Conservation (phyloP, 2,113 vertebrate species). For the Cyprinodon variegatus region DNA sequence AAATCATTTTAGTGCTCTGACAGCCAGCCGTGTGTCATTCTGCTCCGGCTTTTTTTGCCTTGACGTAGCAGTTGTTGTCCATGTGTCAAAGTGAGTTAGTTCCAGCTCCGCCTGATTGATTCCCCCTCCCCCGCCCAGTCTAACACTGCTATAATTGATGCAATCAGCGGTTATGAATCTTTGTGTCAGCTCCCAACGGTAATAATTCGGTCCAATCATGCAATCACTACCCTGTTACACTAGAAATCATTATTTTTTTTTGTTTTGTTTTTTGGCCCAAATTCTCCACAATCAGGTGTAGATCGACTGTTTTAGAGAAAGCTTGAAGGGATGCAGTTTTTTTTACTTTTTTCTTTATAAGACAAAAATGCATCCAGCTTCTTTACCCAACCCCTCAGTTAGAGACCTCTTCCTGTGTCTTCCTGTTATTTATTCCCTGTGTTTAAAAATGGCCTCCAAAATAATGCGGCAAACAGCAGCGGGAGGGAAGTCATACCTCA, state of each 20-base stretch:
- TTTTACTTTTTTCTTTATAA: too few species aligned
- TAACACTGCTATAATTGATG: background rate
- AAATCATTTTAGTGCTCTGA: background rate
- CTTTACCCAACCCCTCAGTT: constrained; percentile 11
- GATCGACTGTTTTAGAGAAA: background rate
- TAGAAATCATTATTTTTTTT: background rate
- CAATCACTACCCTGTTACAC: background rate
- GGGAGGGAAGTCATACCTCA: constrained; percentile 28
- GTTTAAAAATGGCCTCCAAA: constrained; percentile 32
- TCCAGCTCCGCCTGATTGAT: background rate
- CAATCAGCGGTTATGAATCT: background rate
- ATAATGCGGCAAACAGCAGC: constrained; percentile 18
- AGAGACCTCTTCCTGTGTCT: constrained; percentile 6
- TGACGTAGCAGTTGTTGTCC: background rate
- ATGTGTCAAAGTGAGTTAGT: background rate
- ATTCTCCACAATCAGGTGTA: background rate
- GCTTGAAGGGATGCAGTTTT: too few species aligned
- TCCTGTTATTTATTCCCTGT: constrained; percentile 31
- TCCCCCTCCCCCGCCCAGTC: background rate
- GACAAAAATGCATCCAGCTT: background rate
- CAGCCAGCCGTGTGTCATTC: background rate
- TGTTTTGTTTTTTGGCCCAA: too few species aligned
- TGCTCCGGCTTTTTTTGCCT: background rate
- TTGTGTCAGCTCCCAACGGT: background rate
- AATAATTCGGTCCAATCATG: background rate